Evolutionary conservation across 2,888 invertebrate species (phyloP).

Genomic region (Cremastobaeus sp.): DNA sequence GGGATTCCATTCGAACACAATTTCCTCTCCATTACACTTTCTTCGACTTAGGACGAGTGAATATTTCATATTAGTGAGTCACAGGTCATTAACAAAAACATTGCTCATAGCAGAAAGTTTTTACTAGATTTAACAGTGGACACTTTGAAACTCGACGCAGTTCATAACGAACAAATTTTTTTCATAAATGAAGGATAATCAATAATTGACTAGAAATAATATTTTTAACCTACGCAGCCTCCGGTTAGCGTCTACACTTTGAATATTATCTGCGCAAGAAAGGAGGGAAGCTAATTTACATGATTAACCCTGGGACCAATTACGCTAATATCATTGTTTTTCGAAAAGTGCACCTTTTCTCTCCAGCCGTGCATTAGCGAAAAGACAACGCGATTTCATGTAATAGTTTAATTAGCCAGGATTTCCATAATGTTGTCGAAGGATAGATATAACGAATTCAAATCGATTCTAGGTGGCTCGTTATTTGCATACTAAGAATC

Average conservation of each 20-base stretch:
- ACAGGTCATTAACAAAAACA: conserved; percentile 17
- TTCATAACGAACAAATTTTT: too few species aligned
- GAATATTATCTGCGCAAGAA: too few species aligned
- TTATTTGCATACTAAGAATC: conserved; percentile 57
- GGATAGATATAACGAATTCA: conserved; percentile 43
- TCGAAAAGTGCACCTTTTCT: conserved; percentile 5
- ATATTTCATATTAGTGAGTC: conserved; percentile 29
- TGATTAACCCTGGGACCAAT: conserved; percentile 43
- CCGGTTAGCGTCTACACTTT: too few species aligned
- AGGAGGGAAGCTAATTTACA: conserved; percentile 28
- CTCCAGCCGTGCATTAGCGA: conserved; percentile 53
- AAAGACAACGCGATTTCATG: conserved; percentile 46
- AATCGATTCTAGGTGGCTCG: conserved; percentile 34
- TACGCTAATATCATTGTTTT: conserved; percentile 28
- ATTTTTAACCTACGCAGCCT: too few species aligned
- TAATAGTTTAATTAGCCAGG: conserved; percentile 43
- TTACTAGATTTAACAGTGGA: too few species aligned
- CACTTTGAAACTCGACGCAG: too few species aligned
- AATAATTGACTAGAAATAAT: too few species aligned
- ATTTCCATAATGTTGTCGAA: conserved; percentile 50
- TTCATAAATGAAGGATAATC: too few species aligned
- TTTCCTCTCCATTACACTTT: conserved; percentile 35
- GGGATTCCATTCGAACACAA: conserved; percentile 25
- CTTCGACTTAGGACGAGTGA: conserved; percentile 21
- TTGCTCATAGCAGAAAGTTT: too few species aligned